Evolutionary conservation across 2,797 vertebrate species (phyloP), one percentile per base, ranked within the genome.

Genomic region (Arremon brunneinucha): DNA sequence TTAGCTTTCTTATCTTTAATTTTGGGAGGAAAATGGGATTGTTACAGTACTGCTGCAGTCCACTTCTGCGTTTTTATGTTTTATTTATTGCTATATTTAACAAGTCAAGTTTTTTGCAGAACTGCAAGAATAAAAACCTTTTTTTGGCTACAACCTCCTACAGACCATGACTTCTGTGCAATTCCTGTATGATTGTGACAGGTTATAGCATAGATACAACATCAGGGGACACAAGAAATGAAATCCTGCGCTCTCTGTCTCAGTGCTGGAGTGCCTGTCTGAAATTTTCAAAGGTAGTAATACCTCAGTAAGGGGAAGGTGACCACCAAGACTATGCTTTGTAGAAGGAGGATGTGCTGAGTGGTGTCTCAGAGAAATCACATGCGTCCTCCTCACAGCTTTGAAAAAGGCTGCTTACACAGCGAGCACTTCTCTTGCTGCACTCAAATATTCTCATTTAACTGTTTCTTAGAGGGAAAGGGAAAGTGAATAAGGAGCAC

Each of bases 401-500:
- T 94, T 84, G 77, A 75, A 74, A 75, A 89, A 63, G 13, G 30
- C 75, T 71, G 68, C 83, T 82, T 75, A 56, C 62, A 39, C 9
- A 71, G 18, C 6, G 30, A 87, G 59, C n/a, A 56, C 79, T 68
- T 80, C 75, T 89, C 78, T 65, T 62, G 60, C 34, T 83, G 72
- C 55, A 71, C 43, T 94, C 83, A 89, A 71, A 93, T 83, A 82
- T 79, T 94, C 49, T 56, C 59, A 83, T 64, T 71, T 44, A 32
- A 76, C 76, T 83, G 63, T 63, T 79, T 93, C 90, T 75, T 94
- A 55, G 55, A 85, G 52, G 43, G 55, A 81, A 83, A 81, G 32
- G 43, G 65, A 78, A 92, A 89, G 34, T 59, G 92, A 84, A 87
- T 62, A 83, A 89, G 83, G 85, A 96, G 83, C 72, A 84, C 84